phyloP scores from a whole-genome alignment of 2,888 invertebrate species.

The Synergus laeviventris region DNA sequence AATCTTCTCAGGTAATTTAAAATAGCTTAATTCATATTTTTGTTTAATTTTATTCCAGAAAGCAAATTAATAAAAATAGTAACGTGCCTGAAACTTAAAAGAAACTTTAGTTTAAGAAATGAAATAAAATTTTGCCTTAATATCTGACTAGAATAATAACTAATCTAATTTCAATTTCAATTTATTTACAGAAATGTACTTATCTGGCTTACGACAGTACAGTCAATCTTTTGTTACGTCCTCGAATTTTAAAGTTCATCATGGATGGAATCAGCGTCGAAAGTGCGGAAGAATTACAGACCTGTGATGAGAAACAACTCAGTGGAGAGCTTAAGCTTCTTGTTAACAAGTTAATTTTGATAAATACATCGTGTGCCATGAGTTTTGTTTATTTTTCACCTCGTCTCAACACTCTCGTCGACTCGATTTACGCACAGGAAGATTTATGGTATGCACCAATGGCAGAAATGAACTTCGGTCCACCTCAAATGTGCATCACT shows the following conservation, averaged over 20 bases:
- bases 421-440: constrained; percentile 70
- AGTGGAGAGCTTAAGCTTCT: constrained; percentile 70
- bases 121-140: neutral
- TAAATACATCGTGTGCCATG: constrained; percentile 72
- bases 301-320: constrained; percentile 70
- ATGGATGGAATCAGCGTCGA: constrained; percentile 74
- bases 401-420: constrained; percentile 69
- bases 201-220: constrained; percentile 74
- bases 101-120: neutral
- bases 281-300: constrained; percentile 73
- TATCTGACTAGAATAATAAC: neutral
- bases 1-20: neutral
- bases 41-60: neutral
- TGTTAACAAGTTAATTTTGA: constrained; percentile 72
- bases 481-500: constrained; percentile 73
- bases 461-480: constrained; percentile 74
- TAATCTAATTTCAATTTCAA: neutral
- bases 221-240: constrained; percentile 71
- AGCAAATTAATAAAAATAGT: neutral
- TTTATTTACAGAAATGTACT: constrained; percentile 68
- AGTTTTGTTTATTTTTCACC: constrained; percentile 73
- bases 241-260: constrained; percentile 73
- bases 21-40: neutral
- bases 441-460: constrained; percentile 74
- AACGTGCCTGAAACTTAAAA: neutral